phyloP scores from a whole-genome alignment of 2,113 vertebrate genomes.

The Rhea pennata region DNA sequence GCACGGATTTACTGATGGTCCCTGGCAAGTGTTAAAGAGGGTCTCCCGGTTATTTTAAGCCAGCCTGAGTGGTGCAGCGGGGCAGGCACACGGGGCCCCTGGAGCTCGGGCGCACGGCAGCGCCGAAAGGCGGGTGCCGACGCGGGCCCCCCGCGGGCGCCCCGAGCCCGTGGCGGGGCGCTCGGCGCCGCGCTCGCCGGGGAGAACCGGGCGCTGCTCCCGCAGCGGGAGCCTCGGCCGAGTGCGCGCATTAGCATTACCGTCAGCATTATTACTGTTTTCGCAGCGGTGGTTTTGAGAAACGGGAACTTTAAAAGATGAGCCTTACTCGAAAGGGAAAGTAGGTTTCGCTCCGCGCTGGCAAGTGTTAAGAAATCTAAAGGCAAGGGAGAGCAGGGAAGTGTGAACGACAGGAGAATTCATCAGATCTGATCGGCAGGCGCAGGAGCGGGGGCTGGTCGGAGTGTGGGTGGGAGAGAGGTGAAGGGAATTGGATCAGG shows the following conservation, averaged over 20 bases:
- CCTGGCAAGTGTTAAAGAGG: not conserved
- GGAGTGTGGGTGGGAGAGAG: not conserved
- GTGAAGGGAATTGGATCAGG: not conserved
- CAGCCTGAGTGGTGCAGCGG: not conserved
- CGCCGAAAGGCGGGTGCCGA: not conserved
- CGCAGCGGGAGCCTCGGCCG: not conserved
- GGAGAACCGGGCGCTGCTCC: not conserved
- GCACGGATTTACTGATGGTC: conserved; percentile 11
- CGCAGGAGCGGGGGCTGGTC: not conserved
- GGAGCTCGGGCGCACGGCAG: not conserved
- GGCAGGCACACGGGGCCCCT: too few relatives aligned
- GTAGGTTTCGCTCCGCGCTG: not conserved
- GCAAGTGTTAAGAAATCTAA: not conserved
- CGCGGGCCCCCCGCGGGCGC: not conserved
- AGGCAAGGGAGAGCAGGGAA: not conserved
- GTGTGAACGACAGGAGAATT: not conserved
- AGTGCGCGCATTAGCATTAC: not conserved
- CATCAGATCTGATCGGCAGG: not conserved
- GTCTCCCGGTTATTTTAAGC: not conserved
- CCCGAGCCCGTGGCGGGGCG: too few relatives aligned
- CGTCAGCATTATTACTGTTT: accelerated
- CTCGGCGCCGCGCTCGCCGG: not conserved
- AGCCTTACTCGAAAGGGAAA: not conserved
- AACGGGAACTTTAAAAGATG: conserved; percentile 51
- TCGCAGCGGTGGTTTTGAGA: not conserved